These are phyloP conservation scores for Callionymus lyra DNA, from an alignment of 2,113 vertebrate genomes.

Conservation along the genomic window DNA sequence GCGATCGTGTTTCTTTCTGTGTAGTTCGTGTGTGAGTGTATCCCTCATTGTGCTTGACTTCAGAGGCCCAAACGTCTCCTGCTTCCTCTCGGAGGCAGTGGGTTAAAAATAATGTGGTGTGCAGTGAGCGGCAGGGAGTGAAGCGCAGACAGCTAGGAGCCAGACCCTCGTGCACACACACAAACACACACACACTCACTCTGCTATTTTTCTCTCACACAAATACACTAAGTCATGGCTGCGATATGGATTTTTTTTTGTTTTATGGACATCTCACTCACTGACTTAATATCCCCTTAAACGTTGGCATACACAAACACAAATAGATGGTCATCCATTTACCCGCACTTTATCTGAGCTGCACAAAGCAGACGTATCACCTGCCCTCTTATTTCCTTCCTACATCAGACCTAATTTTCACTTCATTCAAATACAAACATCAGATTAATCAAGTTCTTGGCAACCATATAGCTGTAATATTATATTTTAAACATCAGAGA, in stretches of 20 bases:
- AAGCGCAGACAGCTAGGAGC: slow-evolving; percentile 75
- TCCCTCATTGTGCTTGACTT: slow-evolving; percentile 68
- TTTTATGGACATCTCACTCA: slow-evolving; percentile 55
- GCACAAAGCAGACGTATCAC: slow-evolving; percentile 42
- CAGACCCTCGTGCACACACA: slow-evolving; percentile 47
- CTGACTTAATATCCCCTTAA: slow-evolving; percentile 58
- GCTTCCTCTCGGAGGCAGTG: slow-evolving; percentile 67
- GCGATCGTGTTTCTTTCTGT: slow-evolving; percentile 40
- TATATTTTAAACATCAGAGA: no score
- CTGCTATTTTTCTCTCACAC: slow-evolving; percentile 4
- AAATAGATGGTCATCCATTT: slow-evolving; percentile 48
- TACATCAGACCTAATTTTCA: not conserved
- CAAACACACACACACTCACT: slow-evolving; percentile 14
- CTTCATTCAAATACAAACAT: no score
- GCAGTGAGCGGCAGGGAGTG: slow-evolving; percentile 59
- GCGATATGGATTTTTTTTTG: slow-evolving; percentile 46
- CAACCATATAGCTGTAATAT: no score
- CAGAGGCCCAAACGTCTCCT: slow-evolving; percentile 61
- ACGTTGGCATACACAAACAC: slow-evolving; percentile 59
- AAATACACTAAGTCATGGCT: slow-evolving; percentile 21
- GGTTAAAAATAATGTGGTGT: slow-evolving; percentile 77
- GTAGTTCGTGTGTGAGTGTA: slow-evolving; percentile 44
- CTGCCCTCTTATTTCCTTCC: slow-evolving; percentile 20
- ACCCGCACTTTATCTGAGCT: slow-evolving; percentile 36
- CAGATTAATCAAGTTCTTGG: no score